These are phyloP conservation scores for Thalpophila matura DNA, from an alignment of 2,888 invertebrate genomes.

Conservation along the genomic window DNA sequence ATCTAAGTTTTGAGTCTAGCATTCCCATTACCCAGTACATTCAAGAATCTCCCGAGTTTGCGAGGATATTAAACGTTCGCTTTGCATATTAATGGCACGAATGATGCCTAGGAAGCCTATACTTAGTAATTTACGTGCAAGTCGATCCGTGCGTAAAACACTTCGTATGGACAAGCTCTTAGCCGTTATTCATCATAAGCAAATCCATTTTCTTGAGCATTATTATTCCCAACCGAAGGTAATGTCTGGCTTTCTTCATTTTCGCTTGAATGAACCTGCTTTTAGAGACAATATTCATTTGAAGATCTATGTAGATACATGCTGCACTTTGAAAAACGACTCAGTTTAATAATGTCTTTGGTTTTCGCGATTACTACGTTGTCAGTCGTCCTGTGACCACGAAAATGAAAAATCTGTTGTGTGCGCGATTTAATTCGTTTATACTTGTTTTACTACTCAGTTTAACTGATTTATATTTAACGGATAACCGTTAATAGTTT, in stretches of 20 bases:
- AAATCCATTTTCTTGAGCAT: constrained; percentile 14
- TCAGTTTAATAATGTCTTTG: too few relatives aligned
- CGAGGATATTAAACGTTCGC: constrained; percentile 38
- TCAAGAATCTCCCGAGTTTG: constrained; percentile 19
- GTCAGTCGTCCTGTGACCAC: too few relatives aligned
- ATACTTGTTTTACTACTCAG: too few relatives aligned
- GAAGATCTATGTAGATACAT: too few relatives aligned
- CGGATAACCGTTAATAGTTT: too few relatives aligned
- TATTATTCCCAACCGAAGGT: constrained; percentile 12
- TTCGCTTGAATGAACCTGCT: not conserved
- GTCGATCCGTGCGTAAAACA: not conserved
- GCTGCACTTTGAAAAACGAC: too few relatives aligned
- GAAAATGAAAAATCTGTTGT: too few relatives aligned
- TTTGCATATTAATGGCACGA: constrained; percentile 40
- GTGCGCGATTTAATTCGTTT: too few relatives aligned
- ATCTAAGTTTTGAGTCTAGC: not conserved
- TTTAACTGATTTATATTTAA: too few relatives aligned
- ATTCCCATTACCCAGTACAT: not conserved
- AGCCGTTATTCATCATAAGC: constrained; percentile 33
- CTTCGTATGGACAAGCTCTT: constrained; percentile 15
- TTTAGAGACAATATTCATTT: not conserved
- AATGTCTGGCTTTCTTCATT: not conserved
- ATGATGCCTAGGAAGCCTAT: not conserved
- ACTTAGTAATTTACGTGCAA: constrained; percentile 5
- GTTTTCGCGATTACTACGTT: too few relatives aligned